These are phyloP conservation scores for Threskiornis aethiopicus DNA, from an alignment of 2,797 vertebrate species.

Conservation along the genomic window DNA sequence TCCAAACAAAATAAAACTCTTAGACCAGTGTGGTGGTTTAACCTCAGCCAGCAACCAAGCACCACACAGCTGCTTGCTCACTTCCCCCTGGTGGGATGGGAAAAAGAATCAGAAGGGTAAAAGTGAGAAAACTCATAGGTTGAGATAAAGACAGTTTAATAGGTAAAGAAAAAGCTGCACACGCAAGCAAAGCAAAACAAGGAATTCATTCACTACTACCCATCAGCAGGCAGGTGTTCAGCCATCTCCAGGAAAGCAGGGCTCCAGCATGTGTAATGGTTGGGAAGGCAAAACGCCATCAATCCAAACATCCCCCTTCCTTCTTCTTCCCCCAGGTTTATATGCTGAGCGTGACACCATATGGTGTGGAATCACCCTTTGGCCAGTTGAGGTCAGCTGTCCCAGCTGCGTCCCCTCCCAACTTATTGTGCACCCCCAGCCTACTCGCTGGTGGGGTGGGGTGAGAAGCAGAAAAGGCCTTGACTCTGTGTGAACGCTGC, in stretches of 20 bases:
- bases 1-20: neutral
- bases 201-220: neutral
- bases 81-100: rapidly evolving
- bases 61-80: rapidly evolving
- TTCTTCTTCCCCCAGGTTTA: neutral
- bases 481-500: neutral
- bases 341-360: rapidly evolving
- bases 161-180: rapidly evolving
- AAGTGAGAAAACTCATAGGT: neutral
- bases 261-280: rapidly evolving
- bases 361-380: neutral
- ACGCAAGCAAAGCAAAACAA: neutral
- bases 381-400: neutral
- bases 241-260: neutral
- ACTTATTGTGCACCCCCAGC: neutral
- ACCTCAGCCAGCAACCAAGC: neutral
- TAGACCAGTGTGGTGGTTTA: neutral
- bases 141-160: neutral
- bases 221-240: neutral
- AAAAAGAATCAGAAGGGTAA: neutral
- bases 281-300: neutral
- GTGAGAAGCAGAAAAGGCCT: neutral
- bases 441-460: rapidly evolving
- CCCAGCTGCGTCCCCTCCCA: too few species aligned
- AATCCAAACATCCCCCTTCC: rapidly evolving